phyloP scores from a whole-genome alignment of 2,113 vertebrate species.

The Antigone vipio region DNA sequence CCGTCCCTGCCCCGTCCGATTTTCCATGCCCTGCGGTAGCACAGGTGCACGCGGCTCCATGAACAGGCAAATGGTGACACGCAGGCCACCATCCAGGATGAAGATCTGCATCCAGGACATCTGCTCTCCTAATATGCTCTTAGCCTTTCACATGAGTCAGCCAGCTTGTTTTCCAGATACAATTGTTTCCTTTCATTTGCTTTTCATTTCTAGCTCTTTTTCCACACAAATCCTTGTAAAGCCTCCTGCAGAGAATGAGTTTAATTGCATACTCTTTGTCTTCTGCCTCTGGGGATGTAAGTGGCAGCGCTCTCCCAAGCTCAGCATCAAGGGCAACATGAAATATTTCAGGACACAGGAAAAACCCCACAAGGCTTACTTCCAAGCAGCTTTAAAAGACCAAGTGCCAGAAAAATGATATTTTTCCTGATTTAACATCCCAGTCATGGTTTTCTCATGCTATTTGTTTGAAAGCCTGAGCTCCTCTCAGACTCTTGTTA shows the following conservation, averaged over 20 bases:
- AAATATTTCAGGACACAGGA: background rate
- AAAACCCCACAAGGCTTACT: background rate
- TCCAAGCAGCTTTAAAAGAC: background rate
- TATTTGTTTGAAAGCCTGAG: background rate
- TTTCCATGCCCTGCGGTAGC: rapidly evolving
- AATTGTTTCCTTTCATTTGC: background rate
- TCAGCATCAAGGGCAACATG: background rate
- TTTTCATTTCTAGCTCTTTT: background rate
- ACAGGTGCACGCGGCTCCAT: background rate
- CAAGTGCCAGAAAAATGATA: background rate
- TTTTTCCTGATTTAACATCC: background rate
- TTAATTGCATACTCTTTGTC: background rate
- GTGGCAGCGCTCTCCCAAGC: background rate
- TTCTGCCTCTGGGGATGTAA: background rate
- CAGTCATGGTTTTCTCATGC: background rate
- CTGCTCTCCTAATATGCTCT: background rate
- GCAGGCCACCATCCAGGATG: background rate
- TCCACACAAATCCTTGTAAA: background rate
- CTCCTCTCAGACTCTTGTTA: background rate
- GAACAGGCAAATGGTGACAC: background rate
- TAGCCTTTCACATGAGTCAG: background rate
- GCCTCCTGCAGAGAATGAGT: background rate
- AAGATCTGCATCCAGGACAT: background rate
- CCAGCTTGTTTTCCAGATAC: background rate
- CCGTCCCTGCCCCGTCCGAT: rapidly evolving